phyloP scores from a whole-genome alignment of 2,797 vertebrate genomes.

The Trichosurus vulpecula region DNA sequence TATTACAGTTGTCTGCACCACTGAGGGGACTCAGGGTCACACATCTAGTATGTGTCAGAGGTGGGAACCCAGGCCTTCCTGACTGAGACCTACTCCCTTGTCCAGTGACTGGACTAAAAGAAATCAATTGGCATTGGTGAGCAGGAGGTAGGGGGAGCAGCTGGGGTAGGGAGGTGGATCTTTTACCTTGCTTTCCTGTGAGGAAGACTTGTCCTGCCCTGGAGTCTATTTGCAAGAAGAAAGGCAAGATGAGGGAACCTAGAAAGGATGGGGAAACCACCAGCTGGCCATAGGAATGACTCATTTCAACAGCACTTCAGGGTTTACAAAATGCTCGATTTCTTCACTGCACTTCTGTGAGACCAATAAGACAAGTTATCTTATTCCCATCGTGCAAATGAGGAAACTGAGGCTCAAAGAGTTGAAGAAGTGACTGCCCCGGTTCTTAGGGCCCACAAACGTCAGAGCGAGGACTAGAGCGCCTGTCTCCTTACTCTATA shows the following conservation, averaged over 20 bases:
- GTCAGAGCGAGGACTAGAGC: background rate
- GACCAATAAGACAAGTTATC: background rate
- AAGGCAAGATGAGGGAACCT: slow-evolving; percentile 3
- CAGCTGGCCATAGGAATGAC: background rate
- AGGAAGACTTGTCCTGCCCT: background rate
- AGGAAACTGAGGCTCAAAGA: background rate
- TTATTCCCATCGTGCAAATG: background rate
- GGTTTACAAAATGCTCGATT: background rate
- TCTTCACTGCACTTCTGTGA: background rate
- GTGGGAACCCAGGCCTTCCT: background rate
- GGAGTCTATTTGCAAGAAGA: background rate
- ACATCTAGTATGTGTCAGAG: background rate
- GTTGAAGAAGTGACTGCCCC: background rate
- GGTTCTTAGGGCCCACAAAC: background rate
- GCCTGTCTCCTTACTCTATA: background rate
- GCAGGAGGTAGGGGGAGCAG: background rate
- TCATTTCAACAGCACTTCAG: background rate
- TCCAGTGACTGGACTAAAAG: background rate
- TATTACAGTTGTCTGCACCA: background rate
- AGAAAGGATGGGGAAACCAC: slow-evolving; percentile 14
- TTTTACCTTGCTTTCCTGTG: background rate
- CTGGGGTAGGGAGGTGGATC: background rate
- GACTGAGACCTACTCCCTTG: background rate
- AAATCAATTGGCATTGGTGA: background rate
- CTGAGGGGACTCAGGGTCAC: background rate